phyloP scores from a whole-genome alignment of 2,113 vertebrate species.

The Sardina pilchardus region DNA sequence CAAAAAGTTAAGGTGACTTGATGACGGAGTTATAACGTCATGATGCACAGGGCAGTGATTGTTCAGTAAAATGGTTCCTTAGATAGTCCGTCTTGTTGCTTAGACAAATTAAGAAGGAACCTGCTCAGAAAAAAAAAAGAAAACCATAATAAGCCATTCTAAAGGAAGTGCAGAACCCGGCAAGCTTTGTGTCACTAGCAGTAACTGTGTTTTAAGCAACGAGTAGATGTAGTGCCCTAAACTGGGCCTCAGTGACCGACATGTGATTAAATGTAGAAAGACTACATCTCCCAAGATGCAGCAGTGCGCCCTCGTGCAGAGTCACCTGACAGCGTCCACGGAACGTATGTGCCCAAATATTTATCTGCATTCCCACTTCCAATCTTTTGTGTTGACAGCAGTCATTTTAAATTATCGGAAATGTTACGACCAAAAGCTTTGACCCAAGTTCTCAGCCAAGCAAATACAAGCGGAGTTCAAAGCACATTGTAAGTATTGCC shows the following conservation, averaged over 20 bases:
- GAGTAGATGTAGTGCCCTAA: too few species aligned
- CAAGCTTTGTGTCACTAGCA: too few species aligned
- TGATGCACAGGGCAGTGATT: background rate
- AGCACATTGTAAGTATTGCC: slow-evolving; percentile 89
- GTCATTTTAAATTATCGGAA: background rate
- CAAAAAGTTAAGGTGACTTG: too few species aligned
- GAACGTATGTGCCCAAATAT: background rate
- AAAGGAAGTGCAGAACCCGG: too few species aligned
- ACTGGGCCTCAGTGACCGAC: too few species aligned
- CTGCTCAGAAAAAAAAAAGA: too few species aligned
- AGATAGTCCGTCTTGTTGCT: background rate
- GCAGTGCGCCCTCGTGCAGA: background rate
- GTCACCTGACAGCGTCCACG: slow-evolving; percentile 40
- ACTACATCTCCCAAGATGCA: slow-evolving; percentile 58
- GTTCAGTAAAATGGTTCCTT: background rate
- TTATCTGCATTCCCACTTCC: background rate
- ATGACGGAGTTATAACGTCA: too few species aligned
- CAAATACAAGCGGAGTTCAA: slow-evolving; percentile 95
- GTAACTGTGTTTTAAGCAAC: too few species aligned
- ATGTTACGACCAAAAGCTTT: slow-evolving; percentile 92
- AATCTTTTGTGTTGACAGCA: background rate
- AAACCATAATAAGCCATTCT: too few species aligned
- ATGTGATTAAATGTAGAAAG: background rate
- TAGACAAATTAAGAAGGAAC: too few species aligned
- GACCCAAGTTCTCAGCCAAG: slow-evolving; percentile 95